phyloP scores from a whole-genome alignment of 1,140 invertebrate genomes.

The Neodiprion lecontei region DNA sequence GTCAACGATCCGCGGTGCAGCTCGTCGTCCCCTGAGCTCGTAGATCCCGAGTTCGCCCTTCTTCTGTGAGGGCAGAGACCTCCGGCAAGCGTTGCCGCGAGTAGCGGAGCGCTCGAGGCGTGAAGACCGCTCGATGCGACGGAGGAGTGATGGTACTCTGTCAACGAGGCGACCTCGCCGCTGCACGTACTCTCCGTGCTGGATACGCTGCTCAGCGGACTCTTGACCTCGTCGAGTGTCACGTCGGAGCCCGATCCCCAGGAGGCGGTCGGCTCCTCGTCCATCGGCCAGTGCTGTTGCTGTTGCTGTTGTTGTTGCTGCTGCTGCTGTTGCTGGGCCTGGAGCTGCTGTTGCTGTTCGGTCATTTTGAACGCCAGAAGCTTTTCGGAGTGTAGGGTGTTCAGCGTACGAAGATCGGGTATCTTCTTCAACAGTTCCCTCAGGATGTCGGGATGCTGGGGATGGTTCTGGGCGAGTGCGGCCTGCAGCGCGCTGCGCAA shows the following conservation, averaged over 20 bases:
- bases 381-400: slow-evolving; percentile 96
- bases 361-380: slow-evolving; percentile 91
- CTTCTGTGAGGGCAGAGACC: slow-evolving; percentile 71
- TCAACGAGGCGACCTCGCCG: slow-evolving; percentile 68
- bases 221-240: slow-evolving; percentile 79
- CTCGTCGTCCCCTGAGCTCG: slow-evolving; percentile 79
- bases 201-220: slow-evolving; percentile 83
- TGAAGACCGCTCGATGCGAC: slow-evolving; percentile 54
- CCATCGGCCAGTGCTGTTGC: slow-evolving; percentile 64
- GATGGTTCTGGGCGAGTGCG: slow-evolving; percentile 88
- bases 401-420: slow-evolving; percentile 92
- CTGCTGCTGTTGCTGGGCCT: slow-evolving; percentile 59
- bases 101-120: slow-evolving; percentile 70
- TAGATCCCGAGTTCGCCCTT: slow-evolving; percentile 77
- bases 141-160: slow-evolving; percentile 65
- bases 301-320: slow-evolving; percentile 62
- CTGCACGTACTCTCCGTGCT: slow-evolving; percentile 81
- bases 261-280: slow-evolving; percentile 55
- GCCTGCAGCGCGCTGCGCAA: slow-evolving; percentile 85
- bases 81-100: slow-evolving; percentile 80
- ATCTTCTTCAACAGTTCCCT: slow-evolving; percentile 92
- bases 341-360: slow-evolving; percentile 81
- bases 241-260: slow-evolving; percentile 76
- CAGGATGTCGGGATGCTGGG: slow-evolving; percentile 78
- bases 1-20: slow-evolving; percentile 71